Evolutionary conservation across 92 coral and sea anemone species (phyloP).

Genomic region (Bergia puertoricense): DNA sequence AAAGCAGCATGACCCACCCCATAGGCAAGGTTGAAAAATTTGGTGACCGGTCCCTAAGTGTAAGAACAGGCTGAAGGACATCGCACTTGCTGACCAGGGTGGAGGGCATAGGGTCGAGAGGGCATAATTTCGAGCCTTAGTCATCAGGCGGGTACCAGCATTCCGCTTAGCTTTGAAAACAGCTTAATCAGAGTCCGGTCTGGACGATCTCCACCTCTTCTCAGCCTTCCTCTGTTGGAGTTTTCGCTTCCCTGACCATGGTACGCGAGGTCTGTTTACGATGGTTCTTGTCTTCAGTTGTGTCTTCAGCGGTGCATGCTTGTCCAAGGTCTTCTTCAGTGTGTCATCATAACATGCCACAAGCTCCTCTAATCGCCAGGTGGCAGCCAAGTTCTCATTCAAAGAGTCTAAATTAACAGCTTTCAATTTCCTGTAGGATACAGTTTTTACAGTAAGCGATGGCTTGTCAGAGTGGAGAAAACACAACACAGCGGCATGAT

Average conservation of each 20-base stretch:
- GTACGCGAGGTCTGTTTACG: slow-evolving; percentile 56
- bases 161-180: slow-evolving; percentile 42
- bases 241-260: slow-evolving; percentile 57
- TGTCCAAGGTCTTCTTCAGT: slow-evolving; percentile 39
- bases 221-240: slow-evolving; percentile 61
- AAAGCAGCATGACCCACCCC: no score
- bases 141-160: slow-evolving; percentile 45
- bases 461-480: no score
- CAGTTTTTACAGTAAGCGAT: neutral
- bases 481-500: no score
- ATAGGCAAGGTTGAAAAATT: no score
- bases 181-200: neutral
- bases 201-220: slow-evolving; percentile 45
- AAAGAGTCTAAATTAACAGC: neutral
- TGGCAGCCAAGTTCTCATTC: neutral
- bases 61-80: neutral
- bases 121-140: slow-evolving; percentile 31
- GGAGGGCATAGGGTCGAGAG: slow-evolving; percentile 41
- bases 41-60: no score
- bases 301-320: slow-evolving; percentile 46
- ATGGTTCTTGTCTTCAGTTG: slow-evolving; percentile 24
- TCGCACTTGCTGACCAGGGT: slow-evolving; percentile 29
- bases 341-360: slow-evolving; percentile 31
- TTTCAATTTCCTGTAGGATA: slow-evolving; percentile 15
- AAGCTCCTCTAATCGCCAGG: neutral